These are phyloP conservation scores for Delia radicum DNA, from an alignment of 1,140 invertebrate species.

Conservation along the genomic window DNA sequence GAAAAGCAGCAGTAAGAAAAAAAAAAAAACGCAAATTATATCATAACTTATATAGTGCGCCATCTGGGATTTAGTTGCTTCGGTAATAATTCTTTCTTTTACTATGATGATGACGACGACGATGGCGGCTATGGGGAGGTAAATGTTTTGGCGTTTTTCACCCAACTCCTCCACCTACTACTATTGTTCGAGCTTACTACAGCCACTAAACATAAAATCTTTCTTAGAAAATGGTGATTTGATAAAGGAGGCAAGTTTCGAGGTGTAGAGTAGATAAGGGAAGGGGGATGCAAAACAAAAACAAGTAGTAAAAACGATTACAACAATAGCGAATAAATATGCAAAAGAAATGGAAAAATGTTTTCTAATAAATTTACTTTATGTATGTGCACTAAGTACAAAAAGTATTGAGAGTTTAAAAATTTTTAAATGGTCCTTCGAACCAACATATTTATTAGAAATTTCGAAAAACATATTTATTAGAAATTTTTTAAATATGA, in stretches of 20 bases:
- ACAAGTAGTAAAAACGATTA: constrained; percentile 29
- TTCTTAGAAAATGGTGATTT: neutral
- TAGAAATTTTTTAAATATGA: too few relatives aligned
- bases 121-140: neutral
- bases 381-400: constrained; percentile 5
- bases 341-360: constrained; percentile 32
- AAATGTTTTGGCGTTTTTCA: neutral
- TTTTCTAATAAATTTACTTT: constrained; percentile 36
- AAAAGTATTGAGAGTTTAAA: too few relatives aligned
- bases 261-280: neutral
- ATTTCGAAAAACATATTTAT: too few relatives aligned
- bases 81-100: constrained; percentile 27
- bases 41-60: constrained; percentile 29
- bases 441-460: too few relatives aligned
- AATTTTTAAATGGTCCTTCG: too few relatives aligned
- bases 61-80: constrained; percentile 32
- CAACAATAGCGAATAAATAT: constrained; percentile 31
- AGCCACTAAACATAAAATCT: neutral
- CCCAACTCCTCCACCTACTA: neutral
- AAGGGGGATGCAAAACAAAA: neutral
- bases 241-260: neutral
- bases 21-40: constrained; percentile 27
- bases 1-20: neutral
- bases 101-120: constrained; percentile 10
- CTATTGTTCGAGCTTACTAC: neutral